These are phyloP conservation scores for Lithosia quadra DNA, from an alignment of 2,888 invertebrate genomes.

Conservation along the genomic window DNA sequence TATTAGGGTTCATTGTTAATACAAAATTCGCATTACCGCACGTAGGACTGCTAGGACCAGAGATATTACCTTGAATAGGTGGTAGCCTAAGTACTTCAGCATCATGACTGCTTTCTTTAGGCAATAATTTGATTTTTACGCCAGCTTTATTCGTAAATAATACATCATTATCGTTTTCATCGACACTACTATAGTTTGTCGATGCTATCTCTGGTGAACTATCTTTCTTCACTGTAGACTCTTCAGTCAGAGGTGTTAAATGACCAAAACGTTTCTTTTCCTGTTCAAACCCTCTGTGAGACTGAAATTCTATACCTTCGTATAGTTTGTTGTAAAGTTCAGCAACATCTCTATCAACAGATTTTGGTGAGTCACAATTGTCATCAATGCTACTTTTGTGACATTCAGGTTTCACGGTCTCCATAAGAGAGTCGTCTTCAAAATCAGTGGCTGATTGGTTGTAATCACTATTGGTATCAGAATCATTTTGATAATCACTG, in stretches of 20 bases:
- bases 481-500: constrained; percentile 52
- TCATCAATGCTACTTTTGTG: constrained; percentile 47
- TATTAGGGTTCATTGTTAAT: constrained; percentile 59
- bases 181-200: constrained; percentile 30
- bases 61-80: constrained; percentile 63
- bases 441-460: constrained; percentile 60
- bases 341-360: constrained; percentile 70
- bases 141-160: constrained; percentile 64
- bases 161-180: constrained; percentile 55
- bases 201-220: constrained; percentile 65
- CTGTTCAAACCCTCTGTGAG: constrained; percentile 47
- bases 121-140: constrained; percentile 62
- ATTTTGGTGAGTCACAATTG: constrained; percentile 62
- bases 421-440: constrained; percentile 77
- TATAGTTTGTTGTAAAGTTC: constrained; percentile 72
- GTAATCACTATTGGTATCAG: constrained; percentile 57
- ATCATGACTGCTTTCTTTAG: constrained; percentile 49
- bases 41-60: constrained; percentile 60
- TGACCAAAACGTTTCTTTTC: constrained; percentile 56
- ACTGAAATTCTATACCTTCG: constrained; percentile 58
- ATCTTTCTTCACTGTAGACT: constrained; percentile 66
- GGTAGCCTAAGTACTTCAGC: constrained; percentile 67
- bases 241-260: constrained; percentile 78
- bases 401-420: constrained; percentile 37
- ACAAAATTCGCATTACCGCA: constrained; percentile 61